phyloP scores from a whole-genome alignment of 2,113 vertebrate species.

The Serinus canaria region DNA sequence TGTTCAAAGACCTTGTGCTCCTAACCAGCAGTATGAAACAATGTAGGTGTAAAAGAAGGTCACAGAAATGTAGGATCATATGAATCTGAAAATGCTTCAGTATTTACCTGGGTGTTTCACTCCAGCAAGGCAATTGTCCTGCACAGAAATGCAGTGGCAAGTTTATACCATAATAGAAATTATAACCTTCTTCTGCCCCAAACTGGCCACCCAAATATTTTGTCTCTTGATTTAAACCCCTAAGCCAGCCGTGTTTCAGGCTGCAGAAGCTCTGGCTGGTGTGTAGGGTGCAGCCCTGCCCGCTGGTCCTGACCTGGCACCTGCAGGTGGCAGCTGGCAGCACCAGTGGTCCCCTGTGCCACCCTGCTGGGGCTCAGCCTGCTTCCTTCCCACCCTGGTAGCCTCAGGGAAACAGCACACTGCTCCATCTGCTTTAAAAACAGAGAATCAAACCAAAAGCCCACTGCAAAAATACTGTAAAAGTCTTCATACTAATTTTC shows the following conservation, averaged over 20 bases:
- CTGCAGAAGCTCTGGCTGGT: fast-evolving
- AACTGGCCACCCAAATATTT: fast-evolving
- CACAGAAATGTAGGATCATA: not conserved
- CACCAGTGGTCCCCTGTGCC: fast-evolving
- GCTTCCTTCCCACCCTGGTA: not conserved
- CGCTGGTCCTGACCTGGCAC: fast-evolving
- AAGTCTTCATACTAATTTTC: not conserved
- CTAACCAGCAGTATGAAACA: not conserved
- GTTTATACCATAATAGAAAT: not conserved
- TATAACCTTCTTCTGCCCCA: not conserved
- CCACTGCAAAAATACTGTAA: fast-evolving
- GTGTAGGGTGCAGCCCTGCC: fast-evolving
- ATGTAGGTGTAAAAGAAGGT: not conserved
- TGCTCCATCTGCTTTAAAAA: not conserved
- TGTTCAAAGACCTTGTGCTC: not conserved
- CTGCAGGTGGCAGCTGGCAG: not conserved
- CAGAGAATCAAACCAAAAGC: not conserved
- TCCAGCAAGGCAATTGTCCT: not conserved
- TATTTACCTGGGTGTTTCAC: not conserved
- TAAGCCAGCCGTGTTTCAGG: fast-evolving
- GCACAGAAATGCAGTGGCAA: not conserved
- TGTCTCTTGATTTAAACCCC: not conserved
- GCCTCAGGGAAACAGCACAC: not conserved
- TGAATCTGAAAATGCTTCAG: not conserved
- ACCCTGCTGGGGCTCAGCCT: fast-evolving